A percentile compares a stretch with the other conserved stretches of the same genome.
These are phyloP conservation scores for Lottia gigantea DNA, from an alignment of 2,888 invertebrate genomes.

Conservation along the genomic window DNA sequence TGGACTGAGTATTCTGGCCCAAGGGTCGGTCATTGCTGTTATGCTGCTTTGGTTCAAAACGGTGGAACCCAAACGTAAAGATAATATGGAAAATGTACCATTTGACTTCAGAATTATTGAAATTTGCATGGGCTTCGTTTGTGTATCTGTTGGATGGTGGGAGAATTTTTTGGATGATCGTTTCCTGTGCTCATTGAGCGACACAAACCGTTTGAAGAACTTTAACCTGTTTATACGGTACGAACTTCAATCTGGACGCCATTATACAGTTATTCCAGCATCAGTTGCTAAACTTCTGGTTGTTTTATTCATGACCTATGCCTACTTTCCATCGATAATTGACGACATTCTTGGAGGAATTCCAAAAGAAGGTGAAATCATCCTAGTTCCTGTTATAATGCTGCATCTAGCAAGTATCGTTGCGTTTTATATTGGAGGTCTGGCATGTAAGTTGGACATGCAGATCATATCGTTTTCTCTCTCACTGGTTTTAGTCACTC, in stretches of 20 bases:
- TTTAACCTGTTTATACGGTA: constrained; percentile 25
- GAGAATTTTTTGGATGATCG: constrained; percentile 56
- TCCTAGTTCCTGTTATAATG: constrained; percentile 6
- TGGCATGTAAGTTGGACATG: constrained; percentile 71
- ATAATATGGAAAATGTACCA: not conserved
- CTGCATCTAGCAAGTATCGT: constrained; percentile 28
- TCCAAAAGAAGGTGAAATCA: not conserved
- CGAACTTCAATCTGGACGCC: constrained; percentile 28
- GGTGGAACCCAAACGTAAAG: not conserved
- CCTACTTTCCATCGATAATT: not conserved
- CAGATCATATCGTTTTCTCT: constrained; percentile 68
- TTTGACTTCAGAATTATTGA: constrained; percentile 22
- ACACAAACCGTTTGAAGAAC: constrained; percentile 23
- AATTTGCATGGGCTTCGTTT: constrained; percentile 38
- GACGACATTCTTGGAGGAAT: not conserved
- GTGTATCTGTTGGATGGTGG: constrained; percentile 51
- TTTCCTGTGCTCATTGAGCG: constrained; percentile 24
- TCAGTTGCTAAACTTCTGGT: not conserved
- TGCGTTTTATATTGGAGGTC: constrained; percentile 68
- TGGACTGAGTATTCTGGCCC: constrained; percentile 31
- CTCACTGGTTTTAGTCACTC: constrained; percentile 67
- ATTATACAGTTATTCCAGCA: constrained; percentile 17
- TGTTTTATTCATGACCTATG: not conserved
- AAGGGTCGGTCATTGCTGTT: constrained; percentile 40
- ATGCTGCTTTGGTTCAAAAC: constrained; percentile 24